A percentile compares a stretch with the other conserved stretches of the same genome.
Evolutionary conservation across 2,797 vertebrate species (phyloP).

Genomic region (Huso huso): DNA sequence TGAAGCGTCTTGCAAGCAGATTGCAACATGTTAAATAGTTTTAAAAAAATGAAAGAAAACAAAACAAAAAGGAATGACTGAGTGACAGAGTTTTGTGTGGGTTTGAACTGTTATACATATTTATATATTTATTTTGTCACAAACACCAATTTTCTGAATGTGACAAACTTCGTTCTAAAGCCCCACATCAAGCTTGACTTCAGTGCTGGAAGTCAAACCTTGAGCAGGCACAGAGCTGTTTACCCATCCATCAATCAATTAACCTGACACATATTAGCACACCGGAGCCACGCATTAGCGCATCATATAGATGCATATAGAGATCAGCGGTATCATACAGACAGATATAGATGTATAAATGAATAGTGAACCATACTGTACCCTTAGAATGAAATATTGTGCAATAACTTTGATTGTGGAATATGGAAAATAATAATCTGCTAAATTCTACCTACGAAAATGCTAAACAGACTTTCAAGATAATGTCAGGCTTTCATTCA

Average conservation of each 20-base stretch:
- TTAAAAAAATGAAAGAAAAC: conserved; percentile 11
- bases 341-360: not conserved
- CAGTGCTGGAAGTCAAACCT: conserved; percentile 5
- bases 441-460: no score
- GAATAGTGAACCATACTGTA: no score
- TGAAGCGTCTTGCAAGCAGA: conserved; percentile 25
- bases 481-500: no score
- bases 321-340: no score
- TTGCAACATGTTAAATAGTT: conserved; percentile 27
- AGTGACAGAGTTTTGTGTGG: conserved; percentile 26
- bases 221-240: not conserved
- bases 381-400: no score
- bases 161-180: conserved; percentile 23
- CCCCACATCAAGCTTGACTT: conserved; percentile 10
- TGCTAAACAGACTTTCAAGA: no score
- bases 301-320: no score
- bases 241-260: not conserved
- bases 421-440: no score
- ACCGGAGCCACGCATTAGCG: no score
- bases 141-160: conserved; percentile 16
- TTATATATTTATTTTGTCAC: conserved; percentile 21
- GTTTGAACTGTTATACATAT: conserved; percentile 28
- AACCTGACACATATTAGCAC: not conserved
- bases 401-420: no score
- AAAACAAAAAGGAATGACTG: conserved; percentile 11